A percentile compares a stretch with the other conserved stretches of the same genome.
phyloP scores from a whole-genome alignment of 2,888 invertebrate genomes.

The Hirtodrosophila duncani region DNA sequence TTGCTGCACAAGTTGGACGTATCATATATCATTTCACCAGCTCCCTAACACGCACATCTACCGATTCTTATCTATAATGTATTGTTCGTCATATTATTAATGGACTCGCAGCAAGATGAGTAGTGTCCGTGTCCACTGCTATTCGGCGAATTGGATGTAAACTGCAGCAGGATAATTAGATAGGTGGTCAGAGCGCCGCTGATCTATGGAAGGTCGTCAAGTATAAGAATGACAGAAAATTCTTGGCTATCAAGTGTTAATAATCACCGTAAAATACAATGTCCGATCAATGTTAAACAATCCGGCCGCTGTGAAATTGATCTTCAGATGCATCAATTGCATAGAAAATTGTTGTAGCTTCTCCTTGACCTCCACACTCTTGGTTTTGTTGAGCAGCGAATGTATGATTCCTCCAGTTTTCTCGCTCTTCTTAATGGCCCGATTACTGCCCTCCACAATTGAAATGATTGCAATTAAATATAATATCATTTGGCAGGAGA shows the following conservation, averaged over 20 bases:
- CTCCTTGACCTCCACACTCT: conserved; percentile 70
- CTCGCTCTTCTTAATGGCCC: conserved; percentile 77
- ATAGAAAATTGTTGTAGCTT: conserved; percentile 77
- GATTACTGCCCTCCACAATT: conserved; percentile 77
- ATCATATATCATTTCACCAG: conserved; percentile 27
- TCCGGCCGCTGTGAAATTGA: conserved; percentile 78
- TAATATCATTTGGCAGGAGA: conserved; percentile 77
- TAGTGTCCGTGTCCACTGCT: conserved; percentile 16
- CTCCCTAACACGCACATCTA: conserved; percentile 1
- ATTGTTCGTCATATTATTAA: conserved; percentile 46
- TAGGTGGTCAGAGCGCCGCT: conserved; percentile 78
- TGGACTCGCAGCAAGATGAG: conserved; percentile 22
- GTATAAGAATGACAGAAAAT: background rate
- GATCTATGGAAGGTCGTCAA: conserved; percentile 62
- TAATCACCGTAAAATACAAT: conserved; percentile 77
- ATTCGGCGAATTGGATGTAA: conserved; percentile 70
- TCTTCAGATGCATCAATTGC: conserved; percentile 77
- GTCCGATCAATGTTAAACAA: conserved; percentile 78
- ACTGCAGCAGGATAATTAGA: conserved; percentile 78
- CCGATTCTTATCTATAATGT: conserved; percentile 30
- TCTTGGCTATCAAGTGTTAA: background rate
- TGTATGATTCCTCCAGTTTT: conserved; percentile 77
- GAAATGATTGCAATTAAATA: conserved; percentile 77
- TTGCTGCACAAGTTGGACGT: conserved; percentile 35
- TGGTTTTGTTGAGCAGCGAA: conserved; percentile 72